Base-by-base conservation (phyloP, 2,797 vertebrate genomes). In the Sebastes minor region DNA sequence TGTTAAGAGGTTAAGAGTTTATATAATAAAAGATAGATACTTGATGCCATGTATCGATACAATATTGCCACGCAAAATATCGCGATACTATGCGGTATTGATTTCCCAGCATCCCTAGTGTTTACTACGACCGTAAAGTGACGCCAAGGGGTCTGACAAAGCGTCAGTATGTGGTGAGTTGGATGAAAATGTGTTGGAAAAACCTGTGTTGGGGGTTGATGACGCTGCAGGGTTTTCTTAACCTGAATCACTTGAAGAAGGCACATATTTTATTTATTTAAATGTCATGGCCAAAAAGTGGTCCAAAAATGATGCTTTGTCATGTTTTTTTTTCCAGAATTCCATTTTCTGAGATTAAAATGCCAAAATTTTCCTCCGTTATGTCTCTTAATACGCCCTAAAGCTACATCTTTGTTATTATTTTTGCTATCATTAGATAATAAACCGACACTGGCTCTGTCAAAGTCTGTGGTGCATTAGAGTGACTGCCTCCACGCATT, bases 291-390 rank as follows among this genome's bases (percentile, higher is more conserved):
- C 7, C 66, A 12, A 82, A 77, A 57, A 32, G 75, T 25, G 5
- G 28, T 42, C 32, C 32, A 56, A 65, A 84, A 67, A 27, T 32
- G 0, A 11, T 32, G 13, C 70, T 82, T 81, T 85, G 14, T 73
- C 49, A 6, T 28, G 62, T 76, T 64, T 75, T 81, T 79, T 38
- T 14, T n/a, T 3, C 32, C 65, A 71, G 18, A 71, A 64, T 82
- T 46, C 53, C 49, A 46, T n/a, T 68, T 28, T 35, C 42, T 66
- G 35, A 68, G 38, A 59, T 71, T 52, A 67, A 46, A 82, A 49
- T 69, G 14, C 23, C 9, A 4, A 7, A 59, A 42, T 62, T 62
- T 20, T 71, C 61, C 32, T 85, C 46, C 53, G 46, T 74, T 66
- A 8, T 30, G 35, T 80, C 38, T 27, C 33, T 35, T 35, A n/a